Conservation (phyloP, 2,113 vertebrate genomes). For the Protobothrops mucrosquamatus region DNA sequence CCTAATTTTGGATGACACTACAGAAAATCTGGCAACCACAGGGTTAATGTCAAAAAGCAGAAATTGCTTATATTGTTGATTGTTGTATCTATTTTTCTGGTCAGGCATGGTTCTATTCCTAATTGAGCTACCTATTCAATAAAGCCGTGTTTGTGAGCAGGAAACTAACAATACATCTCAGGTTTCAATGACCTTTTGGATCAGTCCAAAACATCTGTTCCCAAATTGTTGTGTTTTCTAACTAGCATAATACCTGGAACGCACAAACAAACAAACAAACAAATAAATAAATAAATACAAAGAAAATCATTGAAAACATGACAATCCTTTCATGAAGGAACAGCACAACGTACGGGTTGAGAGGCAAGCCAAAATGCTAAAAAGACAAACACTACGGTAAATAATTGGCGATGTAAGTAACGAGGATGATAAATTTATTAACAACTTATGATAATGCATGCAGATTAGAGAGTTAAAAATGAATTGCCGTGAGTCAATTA, state of each 20-base stretch:
- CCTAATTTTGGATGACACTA: neutral
- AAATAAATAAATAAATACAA: neutral
- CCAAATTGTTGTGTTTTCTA: neutral
- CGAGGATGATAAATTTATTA: neutral
- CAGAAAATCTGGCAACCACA: neutral
- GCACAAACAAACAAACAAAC: neutral
- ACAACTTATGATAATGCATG: constrained; percentile 20
- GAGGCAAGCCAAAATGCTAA: neutral
- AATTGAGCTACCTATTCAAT: neutral
- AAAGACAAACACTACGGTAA: neutral
- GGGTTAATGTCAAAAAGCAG: neutral
- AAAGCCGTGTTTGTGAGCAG: neutral
- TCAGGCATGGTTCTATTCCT: neutral
- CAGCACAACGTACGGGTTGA: neutral
- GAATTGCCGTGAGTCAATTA: neutral
- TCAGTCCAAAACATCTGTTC: neutral
- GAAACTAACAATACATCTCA: neutral
- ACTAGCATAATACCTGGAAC: neutral
- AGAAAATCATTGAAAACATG: neutral
- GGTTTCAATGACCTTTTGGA: neutral
- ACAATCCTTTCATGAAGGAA: neutral
- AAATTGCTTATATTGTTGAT: neutral
- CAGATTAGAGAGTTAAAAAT: constrained; percentile 1
- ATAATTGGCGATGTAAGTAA: constrained; percentile 13
- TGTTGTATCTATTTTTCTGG: neutral